Conservation (phyloP, 2,113 vertebrate genomes). For the Thamnophis sirtalis region DNA sequence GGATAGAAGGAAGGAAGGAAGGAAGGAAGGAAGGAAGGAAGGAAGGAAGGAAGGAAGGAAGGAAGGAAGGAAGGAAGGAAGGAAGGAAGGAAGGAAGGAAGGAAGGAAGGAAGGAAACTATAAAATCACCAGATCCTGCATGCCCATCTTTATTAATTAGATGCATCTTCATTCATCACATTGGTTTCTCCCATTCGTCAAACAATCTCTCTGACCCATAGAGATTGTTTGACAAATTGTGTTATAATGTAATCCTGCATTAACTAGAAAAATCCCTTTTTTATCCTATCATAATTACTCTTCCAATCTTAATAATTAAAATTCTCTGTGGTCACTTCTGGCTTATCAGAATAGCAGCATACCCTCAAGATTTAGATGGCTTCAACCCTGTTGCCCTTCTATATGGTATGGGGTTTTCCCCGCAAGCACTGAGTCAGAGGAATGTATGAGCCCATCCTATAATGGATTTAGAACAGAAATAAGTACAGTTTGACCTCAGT, state of each 20-base stretch:
- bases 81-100: background rate
- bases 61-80: background rate
- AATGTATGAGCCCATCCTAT: background rate
- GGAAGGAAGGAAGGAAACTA: background rate
- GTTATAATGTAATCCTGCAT: no score
- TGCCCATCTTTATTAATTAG: no score
- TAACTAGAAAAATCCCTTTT: no score
- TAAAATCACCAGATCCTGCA: no score
- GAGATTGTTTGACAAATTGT: no score
- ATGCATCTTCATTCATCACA: no score
- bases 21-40: no score
- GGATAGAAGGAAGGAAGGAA: background rate
- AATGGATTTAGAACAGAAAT: background rate
- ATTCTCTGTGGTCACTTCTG: no score
- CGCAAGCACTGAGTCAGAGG: background rate
- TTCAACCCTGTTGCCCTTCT: background rate
- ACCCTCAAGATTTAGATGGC: background rate
- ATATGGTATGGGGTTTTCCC: background rate
- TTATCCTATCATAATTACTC: no score
- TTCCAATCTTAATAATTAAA: no score
- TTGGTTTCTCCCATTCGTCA: no score
- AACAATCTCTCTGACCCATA: no score
- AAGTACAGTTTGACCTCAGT: background rate
- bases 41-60: background rate
- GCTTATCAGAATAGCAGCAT: background rate